Evolutionary conservation across 2,888 invertebrate genomes (phyloP), one percentile per base, ranked within the genome.

Genomic region (Brachycybe producta): DNA sequence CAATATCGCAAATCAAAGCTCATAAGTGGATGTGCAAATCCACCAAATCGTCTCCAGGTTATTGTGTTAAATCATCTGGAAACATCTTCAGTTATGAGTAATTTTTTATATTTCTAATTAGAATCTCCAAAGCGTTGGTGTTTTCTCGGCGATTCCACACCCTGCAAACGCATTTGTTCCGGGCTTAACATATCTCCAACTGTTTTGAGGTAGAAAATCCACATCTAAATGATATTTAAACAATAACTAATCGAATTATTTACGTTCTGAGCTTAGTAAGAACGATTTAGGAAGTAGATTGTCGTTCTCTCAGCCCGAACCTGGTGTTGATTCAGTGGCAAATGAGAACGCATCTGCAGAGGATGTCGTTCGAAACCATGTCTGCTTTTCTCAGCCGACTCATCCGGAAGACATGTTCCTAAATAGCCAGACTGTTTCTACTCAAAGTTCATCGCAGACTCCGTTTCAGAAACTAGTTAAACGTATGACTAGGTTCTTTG

Each of bases 401-500:
- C 77, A 80, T 59, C 73, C 84, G 53, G 87, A 87, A 60, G 81
- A 88, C 70, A 72, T 91, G 63, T 71, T 90, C 60, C 71, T 87
- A 15, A 76, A 74, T 59, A 75, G 81, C 40, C 84, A 84, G 65
- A 66, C 78, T 60, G 75, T 76, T 63, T 72, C 74, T 51, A 73
- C 74, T 17, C 75, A 75, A 59, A 66, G 61, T 42, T 40, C 34
- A 23, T 49, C 41, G 7, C 52, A 52, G 75, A 80, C 78, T 59
- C 74, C 77, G 46, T 76, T 84, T 68, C 83, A 86, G 67, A 77
- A 78, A 61, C 70, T 91, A 61, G 87, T 87, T 41, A 80, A 84
- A 53, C 78, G 95, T 60, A 84, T 94, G 87, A 94, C 95, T 40
- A 77, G 95, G 59, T 88, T 94, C 71, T 86, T 87, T 70, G 82